Base-by-base conservation (phyloP, 2,888 invertebrate genomes). In the Mesoligia furuncula region DNA sequence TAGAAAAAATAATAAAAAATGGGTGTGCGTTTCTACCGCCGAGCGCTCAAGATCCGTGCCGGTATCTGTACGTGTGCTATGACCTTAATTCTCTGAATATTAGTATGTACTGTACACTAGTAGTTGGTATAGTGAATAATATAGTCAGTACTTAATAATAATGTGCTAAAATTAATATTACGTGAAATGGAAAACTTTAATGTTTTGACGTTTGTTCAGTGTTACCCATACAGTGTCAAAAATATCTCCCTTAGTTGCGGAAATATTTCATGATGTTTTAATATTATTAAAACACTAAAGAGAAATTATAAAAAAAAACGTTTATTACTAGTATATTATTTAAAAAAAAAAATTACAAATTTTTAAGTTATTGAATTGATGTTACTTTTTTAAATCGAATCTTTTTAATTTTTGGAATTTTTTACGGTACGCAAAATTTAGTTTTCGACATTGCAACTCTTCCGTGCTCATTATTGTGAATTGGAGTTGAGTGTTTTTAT, bases 401-500 rank as follows among this genome's bases (percentile, higher is more conserved):
- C 1, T 2, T 0, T 70, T n/a, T 5, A 9, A 6, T 20, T 13
- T 54, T 0, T 45, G 15, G 2, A 24, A 17, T 45, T 27, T 51
- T 15, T 4, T 20, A 20, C 8, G 2, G 36, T 31, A 20, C 1
- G 36, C 17, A 4, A 31, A 61, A 13, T 42, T 61, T 24, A 6
- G 1, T 73, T 72, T 64, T 62, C 73, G 20, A 24, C 1, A 42
- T 69, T 57, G 79, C 84, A 83, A 86, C 75, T 64, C 70, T 31
- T 1, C 20, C 1, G 70, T 75, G 48, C 70, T 71, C 75, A 83
- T 66, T 73, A 83, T 57, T 79, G 73, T 82, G 75, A 45, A 75
- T 61, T 62, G 13, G 42, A 62, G 67, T 81, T 27, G 87, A 85
- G 90, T 89, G 88, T 89, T 86, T 85, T 87, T 88, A 80, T 84